phyloP scores from a whole-genome alignment of 1,140 invertebrate species.

The Yoshiicerus persimilis region DNA sequence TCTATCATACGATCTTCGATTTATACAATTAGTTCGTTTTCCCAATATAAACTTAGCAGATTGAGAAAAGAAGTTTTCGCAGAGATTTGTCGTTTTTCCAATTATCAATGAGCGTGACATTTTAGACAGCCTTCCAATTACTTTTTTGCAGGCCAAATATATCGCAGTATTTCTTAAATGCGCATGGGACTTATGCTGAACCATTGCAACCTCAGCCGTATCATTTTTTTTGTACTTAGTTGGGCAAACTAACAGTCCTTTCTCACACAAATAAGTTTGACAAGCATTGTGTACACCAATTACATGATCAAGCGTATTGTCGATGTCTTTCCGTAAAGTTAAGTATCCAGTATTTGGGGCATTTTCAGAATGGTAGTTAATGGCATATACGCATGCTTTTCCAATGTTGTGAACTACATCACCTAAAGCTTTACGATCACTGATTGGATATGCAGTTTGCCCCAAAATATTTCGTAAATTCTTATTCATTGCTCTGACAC shows the following conservation, averaged over 20 bases:
- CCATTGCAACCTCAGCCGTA: too few species aligned
- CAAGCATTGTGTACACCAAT: neutral
- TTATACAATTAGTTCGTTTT: too few species aligned
- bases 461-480: too few species aligned
- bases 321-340: neutral
- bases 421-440: neutral
- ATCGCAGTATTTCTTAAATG: neutral
- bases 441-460: neutral
- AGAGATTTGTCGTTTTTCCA: too few species aligned
- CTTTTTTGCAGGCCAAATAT: too few species aligned
- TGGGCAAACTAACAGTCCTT: neutral
- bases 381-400: neutral
- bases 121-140: too few species aligned
- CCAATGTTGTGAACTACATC: neutral
- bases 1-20: too few species aligned
- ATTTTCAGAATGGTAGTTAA: neutral
- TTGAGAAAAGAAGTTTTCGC: too few species aligned
- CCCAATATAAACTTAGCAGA: too few species aligned
- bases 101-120: too few species aligned
- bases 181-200: neutral
- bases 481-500: neutral
- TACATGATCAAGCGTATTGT: neutral
- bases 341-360: neutral
- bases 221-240: neutral
- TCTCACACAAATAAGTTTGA: neutral